phyloP scores from a whole-genome alignment of 2,797 vertebrate genomes.

The Diplodus sargus region DNA sequence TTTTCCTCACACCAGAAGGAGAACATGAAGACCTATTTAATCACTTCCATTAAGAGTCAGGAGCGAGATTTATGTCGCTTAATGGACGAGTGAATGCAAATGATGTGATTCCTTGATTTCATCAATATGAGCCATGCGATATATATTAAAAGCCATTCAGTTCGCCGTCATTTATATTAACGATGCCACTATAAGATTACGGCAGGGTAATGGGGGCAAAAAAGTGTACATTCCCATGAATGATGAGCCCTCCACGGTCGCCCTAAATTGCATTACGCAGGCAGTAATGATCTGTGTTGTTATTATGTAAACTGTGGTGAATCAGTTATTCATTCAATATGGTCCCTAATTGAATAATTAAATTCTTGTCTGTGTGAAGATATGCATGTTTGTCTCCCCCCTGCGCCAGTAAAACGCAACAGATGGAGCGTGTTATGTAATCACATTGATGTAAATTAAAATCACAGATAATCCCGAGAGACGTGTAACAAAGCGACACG shows the following conservation, averaged over 20 bases:
- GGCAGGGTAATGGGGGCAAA: conserved; percentile 62
- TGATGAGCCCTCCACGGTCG: conserved; percentile 60
- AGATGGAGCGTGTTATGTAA: conserved; percentile 73
- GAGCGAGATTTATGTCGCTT: conserved; percentile 59
- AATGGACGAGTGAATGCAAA: conserved; percentile 54
- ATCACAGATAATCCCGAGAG: conserved; percentile 61
- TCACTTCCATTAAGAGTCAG: conserved; percentile 48
- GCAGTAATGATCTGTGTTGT: conserved; percentile 73
- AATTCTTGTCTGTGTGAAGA: conserved; percentile 70
- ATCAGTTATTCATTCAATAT: conserved; percentile 76
- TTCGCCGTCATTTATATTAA: conserved; percentile 68
- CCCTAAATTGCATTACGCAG: conserved; percentile 73
- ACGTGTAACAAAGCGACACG: conserved; percentile 44
- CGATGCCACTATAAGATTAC: conserved; percentile 65
- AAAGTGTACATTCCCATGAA: conserved; percentile 62
- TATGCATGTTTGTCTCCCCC: conserved; percentile 66
- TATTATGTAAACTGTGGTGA: conserved; percentile 77
- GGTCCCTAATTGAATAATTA: conserved; percentile 76
- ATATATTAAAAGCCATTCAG: conserved; percentile 56
- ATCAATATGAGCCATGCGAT: conserved; percentile 57
- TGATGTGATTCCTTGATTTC: conserved; percentile 55
- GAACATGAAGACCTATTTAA: conserved; percentile 50
- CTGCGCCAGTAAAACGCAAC: conserved; percentile 56
- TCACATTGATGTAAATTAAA: conserved; percentile 69
- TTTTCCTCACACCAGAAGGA: conserved; percentile 48